These are phyloP conservation scores for Caenorhabditis sulstoni DNA, from an alignment of 2,888 invertebrate genomes.

Conservation along the genomic window DNA sequence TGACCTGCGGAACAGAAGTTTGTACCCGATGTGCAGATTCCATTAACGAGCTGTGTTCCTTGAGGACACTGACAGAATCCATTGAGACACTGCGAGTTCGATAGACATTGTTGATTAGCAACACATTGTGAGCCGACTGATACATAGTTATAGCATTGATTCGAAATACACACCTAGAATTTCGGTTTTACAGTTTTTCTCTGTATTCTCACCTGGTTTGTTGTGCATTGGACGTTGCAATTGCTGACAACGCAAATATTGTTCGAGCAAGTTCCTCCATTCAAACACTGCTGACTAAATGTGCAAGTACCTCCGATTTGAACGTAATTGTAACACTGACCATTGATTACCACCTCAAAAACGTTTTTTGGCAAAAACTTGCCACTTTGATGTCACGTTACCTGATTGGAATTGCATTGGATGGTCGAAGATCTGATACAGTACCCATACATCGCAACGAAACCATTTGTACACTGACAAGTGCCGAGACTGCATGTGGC, in stretches of 20 bases:
- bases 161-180: conserved; percentile 8
- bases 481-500: conserved; percentile 40
- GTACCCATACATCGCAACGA: conserved; percentile 60
- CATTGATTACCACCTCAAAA: conserved; percentile 29
- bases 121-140: conserved; percentile 61
- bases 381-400: background rate
- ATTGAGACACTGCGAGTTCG: conserved; percentile 50
- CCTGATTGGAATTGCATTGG: conserved; percentile 27
- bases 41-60: conserved; percentile 31
- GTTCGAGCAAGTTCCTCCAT: conserved; percentile 50
- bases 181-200: too few relatives aligned
- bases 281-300: conserved; percentile 65
- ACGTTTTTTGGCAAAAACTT: background rate
- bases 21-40: conserved; percentile 20
- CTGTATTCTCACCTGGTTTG: conserved; percentile 38
- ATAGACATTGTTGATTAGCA: conserved; percentile 66
- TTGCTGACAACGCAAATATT: conserved; percentile 38
- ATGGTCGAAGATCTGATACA: conserved; percentile 42
- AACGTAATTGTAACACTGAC: conserved; percentile 62
- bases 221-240: conserved; percentile 28
- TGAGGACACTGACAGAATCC: conserved; percentile 52
- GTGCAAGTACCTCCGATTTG: conserved; percentile 62
- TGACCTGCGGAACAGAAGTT: conserved; percentile 42
- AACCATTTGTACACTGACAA: conserved; percentile 52
- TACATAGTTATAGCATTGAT: conserved; percentile 45